Evolutionary conservation across 2,888 invertebrate genomes (phyloP).

Genomic region (Trimorus sp.): DNA sequence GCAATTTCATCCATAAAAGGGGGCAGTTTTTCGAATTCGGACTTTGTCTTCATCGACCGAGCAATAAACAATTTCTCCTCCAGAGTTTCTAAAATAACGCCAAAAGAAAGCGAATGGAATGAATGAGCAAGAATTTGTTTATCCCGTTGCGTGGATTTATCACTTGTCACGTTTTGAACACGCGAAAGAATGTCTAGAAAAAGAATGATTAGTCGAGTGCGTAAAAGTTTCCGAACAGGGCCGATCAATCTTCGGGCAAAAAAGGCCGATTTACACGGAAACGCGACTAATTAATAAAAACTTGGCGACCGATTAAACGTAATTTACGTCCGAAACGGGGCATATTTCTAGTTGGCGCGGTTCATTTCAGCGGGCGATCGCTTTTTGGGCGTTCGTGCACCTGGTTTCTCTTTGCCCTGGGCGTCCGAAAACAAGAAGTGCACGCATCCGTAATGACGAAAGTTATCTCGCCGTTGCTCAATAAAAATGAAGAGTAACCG

Average conservation of each 20-base stretch:
- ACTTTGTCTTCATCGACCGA: too few species aligned
- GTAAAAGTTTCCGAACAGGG: too few species aligned
- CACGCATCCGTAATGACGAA: slow-evolving; percentile 61
- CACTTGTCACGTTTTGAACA: too few species aligned
- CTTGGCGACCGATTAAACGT: not conserved
- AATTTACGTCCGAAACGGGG: not conserved
- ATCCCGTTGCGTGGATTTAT: too few species aligned
- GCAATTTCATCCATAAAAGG: slow-evolving; percentile 22
- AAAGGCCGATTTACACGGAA: too few species aligned
- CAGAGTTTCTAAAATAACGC: too few species aligned
- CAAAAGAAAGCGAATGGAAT: too few species aligned
- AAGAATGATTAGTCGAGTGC: too few species aligned
- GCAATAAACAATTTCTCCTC: not conserved
- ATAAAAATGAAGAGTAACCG: slow-evolving; percentile 62
- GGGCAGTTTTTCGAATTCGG: not conserved
- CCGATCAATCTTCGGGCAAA: too few species aligned
- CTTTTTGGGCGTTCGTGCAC: slow-evolving; percentile 28
- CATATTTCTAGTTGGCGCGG: slow-evolving; percentile 5
- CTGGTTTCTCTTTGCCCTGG: slow-evolving; percentile 57
- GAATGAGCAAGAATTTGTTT: too few species aligned
- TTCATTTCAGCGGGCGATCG: slow-evolving; percentile 16
- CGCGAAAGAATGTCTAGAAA: too few species aligned
- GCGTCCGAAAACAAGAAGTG: slow-evolving; percentile 51
- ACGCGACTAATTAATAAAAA: too few species aligned
- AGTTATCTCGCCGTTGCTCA: slow-evolving; percentile 48